Conservation (phyloP, 2,797 vertebrate species). For the Capromys pilorides region DNA sequence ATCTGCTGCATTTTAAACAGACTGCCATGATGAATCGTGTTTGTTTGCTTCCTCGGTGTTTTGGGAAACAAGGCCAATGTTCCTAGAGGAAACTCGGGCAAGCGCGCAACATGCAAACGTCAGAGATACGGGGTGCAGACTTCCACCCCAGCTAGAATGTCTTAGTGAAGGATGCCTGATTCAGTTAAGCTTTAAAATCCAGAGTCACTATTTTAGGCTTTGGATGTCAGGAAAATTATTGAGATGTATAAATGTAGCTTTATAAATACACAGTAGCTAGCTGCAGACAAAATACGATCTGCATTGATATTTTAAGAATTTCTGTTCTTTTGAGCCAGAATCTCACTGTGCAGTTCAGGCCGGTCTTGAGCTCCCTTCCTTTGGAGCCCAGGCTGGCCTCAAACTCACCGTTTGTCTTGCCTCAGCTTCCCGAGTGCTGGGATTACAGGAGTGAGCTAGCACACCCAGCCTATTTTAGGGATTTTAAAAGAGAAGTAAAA, state of each 20-base stretch:
- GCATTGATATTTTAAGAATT: constrained; percentile 20
- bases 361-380: background rate
- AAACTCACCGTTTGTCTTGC: background rate
- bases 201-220: constrained; percentile 61
- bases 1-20: constrained; percentile 57
- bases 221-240: background rate
- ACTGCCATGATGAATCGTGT: constrained; percentile 41
- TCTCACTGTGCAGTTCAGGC: background rate
- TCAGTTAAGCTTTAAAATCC: background rate
- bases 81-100: constrained; percentile 66
- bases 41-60: background rate
- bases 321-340: background rate
- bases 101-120: constrained; percentile 55
- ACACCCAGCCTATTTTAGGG: background rate
- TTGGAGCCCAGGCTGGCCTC: background rate
- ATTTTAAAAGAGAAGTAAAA: constrained; percentile 4
- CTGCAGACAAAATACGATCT: constrained; percentile 31
- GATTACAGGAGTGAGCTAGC: background rate
- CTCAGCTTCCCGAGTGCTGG: background rate
- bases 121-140: constrained; percentile 6
- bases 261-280: constrained; percentile 54
- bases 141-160: constrained; percentile 55
- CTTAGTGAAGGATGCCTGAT: constrained; percentile 67
- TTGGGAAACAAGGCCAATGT: constrained; percentile 58
- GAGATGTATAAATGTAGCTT: constrained; percentile 22